These are phyloP conservation scores for Philereme vetulata DNA, from an alignment of 2,888 invertebrate genomes.

Conservation along the genomic window DNA sequence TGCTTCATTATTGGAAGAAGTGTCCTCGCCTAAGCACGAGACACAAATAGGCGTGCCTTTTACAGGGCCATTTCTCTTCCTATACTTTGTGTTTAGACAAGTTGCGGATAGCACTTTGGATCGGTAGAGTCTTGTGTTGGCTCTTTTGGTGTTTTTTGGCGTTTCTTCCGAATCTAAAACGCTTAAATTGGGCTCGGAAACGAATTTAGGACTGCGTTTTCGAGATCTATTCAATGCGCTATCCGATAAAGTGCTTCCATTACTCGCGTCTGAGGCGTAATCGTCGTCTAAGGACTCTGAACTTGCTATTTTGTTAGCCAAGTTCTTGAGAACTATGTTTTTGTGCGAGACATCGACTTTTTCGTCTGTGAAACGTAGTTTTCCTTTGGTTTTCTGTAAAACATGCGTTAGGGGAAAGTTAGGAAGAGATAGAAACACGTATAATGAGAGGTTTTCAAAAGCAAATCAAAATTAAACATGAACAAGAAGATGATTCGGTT, in stretches of 20 bases:
- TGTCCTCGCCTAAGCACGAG: slow-evolving; percentile 73
- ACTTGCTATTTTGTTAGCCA: slow-evolving; percentile 74
- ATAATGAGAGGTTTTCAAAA: background rate
- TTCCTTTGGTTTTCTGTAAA: slow-evolving; percentile 74
- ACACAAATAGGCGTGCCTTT: slow-evolving; percentile 74
- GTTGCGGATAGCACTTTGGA: slow-evolving; percentile 66
- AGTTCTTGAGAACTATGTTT: slow-evolving; percentile 73
- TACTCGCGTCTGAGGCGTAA: slow-evolving; percentile 72
- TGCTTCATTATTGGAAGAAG: slow-evolving; percentile 54
- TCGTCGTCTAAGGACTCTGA: slow-evolving; percentile 69
- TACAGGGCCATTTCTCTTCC: slow-evolving; percentile 59
- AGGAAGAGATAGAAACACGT: slow-evolving; percentile 44
- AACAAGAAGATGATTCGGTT: no score
- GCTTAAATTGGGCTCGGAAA: slow-evolving; percentile 77
- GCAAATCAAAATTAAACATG: no score
- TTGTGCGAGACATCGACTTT: slow-evolving; percentile 74
- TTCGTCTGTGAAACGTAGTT: slow-evolving; percentile 65
- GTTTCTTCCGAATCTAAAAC: slow-evolving; percentile 69
- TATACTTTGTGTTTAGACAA: slow-evolving; percentile 70
- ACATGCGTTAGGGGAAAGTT: slow-evolving; percentile 58
- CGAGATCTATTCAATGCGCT: slow-evolving; percentile 65
- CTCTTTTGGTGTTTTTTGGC: slow-evolving; percentile 72
- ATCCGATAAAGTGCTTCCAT: slow-evolving; percentile 76
- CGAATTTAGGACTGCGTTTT: slow-evolving; percentile 76
- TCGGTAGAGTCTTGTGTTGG: slow-evolving; percentile 64